These are phyloP conservation scores for Xylota segnis DNA, from an alignment of 2,888 invertebrate species.

Conservation along the genomic window DNA sequence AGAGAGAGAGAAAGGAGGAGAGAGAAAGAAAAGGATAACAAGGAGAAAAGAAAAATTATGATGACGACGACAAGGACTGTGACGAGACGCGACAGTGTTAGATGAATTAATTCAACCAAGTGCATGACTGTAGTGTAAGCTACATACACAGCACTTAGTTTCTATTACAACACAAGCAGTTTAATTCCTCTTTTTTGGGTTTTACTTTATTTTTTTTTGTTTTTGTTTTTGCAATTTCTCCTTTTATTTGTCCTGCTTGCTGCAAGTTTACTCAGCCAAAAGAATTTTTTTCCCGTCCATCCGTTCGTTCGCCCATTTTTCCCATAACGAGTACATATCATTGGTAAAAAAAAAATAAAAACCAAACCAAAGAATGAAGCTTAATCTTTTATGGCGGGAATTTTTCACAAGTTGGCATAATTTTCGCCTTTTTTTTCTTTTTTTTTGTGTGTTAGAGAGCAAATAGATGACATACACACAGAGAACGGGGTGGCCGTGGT, in stretches of 20 bases:
- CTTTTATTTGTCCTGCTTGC: conserved; percentile 32
- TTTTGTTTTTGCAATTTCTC: no score
- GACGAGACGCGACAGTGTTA: conserved; percentile 77
- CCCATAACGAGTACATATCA: conserved; percentile 66
- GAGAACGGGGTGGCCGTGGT: conserved; percentile 39
- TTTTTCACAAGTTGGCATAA: conserved; percentile 76
- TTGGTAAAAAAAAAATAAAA: conserved; percentile 49
- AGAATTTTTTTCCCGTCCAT: conserved; percentile 58
- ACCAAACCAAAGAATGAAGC: conserved; percentile 52
- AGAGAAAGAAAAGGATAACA: conserved; percentile 29
- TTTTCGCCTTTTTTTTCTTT: conserved; percentile 71
- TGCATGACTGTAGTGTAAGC: conserved; percentile 71
- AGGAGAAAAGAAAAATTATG: conserved; percentile 53
- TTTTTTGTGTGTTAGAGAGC: conserved; percentile 72
- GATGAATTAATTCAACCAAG: conserved; percentile 77
- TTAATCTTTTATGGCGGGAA: conserved; percentile 75
- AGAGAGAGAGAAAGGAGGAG: no score
- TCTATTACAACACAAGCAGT: conserved; percentile 74
- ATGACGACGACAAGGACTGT: conserved; percentile 74
- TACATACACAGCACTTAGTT: conserved; percentile 72
- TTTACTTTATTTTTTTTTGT: conserved; percentile 57
- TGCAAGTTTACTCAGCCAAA: conserved; percentile 72
- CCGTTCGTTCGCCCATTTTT: conserved; percentile 54
- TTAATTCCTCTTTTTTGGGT: conserved; percentile 60
- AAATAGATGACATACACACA: conserved; percentile 75